Evolutionary conservation across 2,888 invertebrate species (phyloP).

Genomic region (Chrysolina haemoptera): DNA sequence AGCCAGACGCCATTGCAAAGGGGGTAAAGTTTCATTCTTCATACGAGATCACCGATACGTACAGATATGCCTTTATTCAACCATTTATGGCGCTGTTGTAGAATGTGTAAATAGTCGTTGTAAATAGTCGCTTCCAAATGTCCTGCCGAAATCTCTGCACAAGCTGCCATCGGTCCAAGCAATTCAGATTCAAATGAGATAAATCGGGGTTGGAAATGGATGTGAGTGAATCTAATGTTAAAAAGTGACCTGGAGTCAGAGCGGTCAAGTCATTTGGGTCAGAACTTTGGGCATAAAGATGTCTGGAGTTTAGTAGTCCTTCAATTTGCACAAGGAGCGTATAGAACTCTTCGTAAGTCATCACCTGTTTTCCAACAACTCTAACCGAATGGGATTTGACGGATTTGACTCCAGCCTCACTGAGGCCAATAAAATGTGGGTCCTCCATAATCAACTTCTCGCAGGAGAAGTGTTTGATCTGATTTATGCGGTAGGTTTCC

Average conservation of each 20-base stretch:
- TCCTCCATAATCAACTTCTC: too few relatives aligned
- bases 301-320: neutral
- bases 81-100: neutral
- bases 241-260: too few relatives aligned
- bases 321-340: too few relatives aligned
- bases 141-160: neutral
- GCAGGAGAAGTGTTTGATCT: too few relatives aligned
- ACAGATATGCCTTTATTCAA: neutral
- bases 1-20: neutral
- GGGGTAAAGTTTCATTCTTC: neutral
- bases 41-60: neutral
- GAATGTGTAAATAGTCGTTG: neutral
- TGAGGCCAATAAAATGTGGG: too few relatives aligned
- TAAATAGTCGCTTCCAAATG: neutral
- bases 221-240: too few relatives aligned
- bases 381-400: too few relatives aligned
- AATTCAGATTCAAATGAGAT: neutral
- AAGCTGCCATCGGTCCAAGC: neutral
- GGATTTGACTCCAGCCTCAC: too few relatives aligned
- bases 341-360: too few relatives aligned
- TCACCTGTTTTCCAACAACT: too few relatives aligned
- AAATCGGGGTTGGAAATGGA: neutral
- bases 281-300: neutral
- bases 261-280: neutral
- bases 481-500: too few relatives aligned